Base-by-base conservation (phyloP, 2,797 vertebrate species). In the Danio aesculapii region DNA sequence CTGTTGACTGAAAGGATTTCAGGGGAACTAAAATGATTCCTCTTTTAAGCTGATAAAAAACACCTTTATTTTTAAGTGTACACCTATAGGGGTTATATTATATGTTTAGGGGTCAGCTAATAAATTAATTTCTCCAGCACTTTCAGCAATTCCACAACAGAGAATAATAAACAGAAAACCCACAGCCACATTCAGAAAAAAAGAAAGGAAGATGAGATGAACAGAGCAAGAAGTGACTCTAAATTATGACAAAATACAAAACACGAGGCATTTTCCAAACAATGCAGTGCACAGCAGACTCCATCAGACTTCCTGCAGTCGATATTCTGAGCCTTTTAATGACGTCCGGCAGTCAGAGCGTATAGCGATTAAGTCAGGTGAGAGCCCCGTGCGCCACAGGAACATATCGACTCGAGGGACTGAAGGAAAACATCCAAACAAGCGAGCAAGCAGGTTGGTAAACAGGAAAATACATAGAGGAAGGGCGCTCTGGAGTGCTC, bases 401-500 rank as follows among this genome's bases (percentile, higher is more conserved):
- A 93, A 91, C 86, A 87, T 89, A 86, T 87, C 87, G 90, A 92
- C 92, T 91, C 89, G 11, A 81, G 91, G 90, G 89, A 86, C 84
- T 71, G 68, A 91, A 92, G 88, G 87, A 92, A 94, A 94, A 92
- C 90, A 94, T 83, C 87, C 88, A 92, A 93, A 92, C 89, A 91
- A 91, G 83, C 66, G 81, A 85, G 69, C 74, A 39, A 87, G 83
- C 17, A 67, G 85, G 46, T 83, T 81, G 44, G 89, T 94, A 93
- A 95, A 95, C 93, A 95, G 94, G 93, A 94, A 93, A 91, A 92
- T 88, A 87, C 90, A 91, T 84, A 86, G 87, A 92, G 92, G 93
- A 93, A 92, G 84, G 89, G 88, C 90, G 92, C 91, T 91, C 75
- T 88, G 68, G 86, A 91, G 87, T 88, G 87, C 30, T 30, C 77